Evolutionary conservation across 2,113 vertebrate species (phyloP).

Genomic region (Oceanodroma tethys): DNA sequence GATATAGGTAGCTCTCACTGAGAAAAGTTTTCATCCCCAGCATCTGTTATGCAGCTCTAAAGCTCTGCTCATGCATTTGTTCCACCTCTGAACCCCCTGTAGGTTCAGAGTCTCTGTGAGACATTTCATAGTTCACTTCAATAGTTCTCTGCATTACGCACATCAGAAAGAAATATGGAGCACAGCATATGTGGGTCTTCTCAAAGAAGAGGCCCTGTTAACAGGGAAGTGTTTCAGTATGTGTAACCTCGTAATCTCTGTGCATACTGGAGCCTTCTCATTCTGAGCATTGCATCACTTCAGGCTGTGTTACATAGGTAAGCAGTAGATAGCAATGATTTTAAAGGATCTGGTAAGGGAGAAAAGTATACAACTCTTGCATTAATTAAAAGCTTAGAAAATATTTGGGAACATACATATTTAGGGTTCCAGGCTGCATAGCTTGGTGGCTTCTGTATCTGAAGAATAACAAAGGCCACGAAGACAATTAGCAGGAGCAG

Average conservation of each 20-base stretch:
- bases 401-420: slow-evolving; percentile 70
- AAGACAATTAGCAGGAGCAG: slow-evolving; percentile 80
- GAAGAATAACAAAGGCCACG: slow-evolving; percentile 73
- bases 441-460: slow-evolving; percentile 57
- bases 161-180: rapidly evolving
- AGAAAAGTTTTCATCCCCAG: not conserved
- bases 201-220: not conserved
- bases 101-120: not conserved
- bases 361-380: not conserved
- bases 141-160: not conserved
- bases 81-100: not conserved
- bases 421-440: slow-evolving; percentile 85
- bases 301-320: not conserved
- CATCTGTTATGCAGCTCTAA: not conserved
- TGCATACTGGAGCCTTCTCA: not conserved
- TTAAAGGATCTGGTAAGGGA: not conserved
- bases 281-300: not conserved
- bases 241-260: not conserved
- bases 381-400: not conserved
- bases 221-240: rapidly evolving
- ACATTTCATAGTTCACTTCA: not conserved
- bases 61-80: not conserved
- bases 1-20: not conserved
- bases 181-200: rapidly evolving
- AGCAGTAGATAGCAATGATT: not conserved